Evolutionary conservation across 1,140 invertebrate species (phyloP).

Genomic region (Drosophila bipectinata): DNA sequence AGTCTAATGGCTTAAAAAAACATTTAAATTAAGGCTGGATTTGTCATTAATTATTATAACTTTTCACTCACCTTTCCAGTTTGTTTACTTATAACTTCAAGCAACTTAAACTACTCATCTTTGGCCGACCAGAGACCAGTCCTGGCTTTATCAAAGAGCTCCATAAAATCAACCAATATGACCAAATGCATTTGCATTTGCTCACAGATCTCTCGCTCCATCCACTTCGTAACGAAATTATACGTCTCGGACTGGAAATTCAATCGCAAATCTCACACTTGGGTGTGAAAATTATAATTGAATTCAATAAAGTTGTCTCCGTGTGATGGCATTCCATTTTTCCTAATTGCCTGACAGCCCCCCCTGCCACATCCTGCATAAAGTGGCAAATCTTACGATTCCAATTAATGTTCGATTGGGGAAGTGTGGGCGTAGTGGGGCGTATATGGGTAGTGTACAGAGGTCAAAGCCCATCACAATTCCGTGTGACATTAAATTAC

Average conservation of each 20-base stretch:
- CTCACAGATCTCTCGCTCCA: slow-evolving; percentile 8
- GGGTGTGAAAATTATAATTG: slow-evolving; percentile 79
- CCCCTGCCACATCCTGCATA: slow-evolving; percentile 21
- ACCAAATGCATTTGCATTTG: slow-evolving; percentile 58
- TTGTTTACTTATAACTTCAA: slow-evolving; percentile 16
- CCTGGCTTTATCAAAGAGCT: slow-evolving; percentile 50
- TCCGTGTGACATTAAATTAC: slow-evolving; percentile 70
- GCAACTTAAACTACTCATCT: slow-evolving; percentile 30
- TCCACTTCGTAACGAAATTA: slow-evolving; percentile 13
- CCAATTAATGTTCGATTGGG: slow-evolving; percentile 57
- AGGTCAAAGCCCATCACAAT: slow-evolving; percentile 39
- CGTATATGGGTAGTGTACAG: not conserved
- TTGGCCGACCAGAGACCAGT: slow-evolving; percentile 6
- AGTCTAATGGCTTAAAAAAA: too few relatives aligned
- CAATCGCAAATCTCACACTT: slow-evolving; percentile 50
- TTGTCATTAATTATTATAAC: not conserved
- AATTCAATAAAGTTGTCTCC: slow-evolving; percentile 77
- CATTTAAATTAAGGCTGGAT: not conserved
- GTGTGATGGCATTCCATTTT: slow-evolving; percentile 40
- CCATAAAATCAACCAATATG: slow-evolving; percentile 70
- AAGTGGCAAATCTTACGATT: slow-evolving; percentile 73
- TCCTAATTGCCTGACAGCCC: slow-evolving; percentile 52
- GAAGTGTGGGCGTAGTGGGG: slow-evolving; percentile 2
- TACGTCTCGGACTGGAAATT: slow-evolving; percentile 27
- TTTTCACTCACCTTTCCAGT: slow-evolving; percentile 24